A percentile compares a stretch with the other conserved stretches of the same genome.
phyloP scores from a whole-genome alignment of 1,140 invertebrate genomes.

The Pseudomyrmex flavicornis region DNA sequence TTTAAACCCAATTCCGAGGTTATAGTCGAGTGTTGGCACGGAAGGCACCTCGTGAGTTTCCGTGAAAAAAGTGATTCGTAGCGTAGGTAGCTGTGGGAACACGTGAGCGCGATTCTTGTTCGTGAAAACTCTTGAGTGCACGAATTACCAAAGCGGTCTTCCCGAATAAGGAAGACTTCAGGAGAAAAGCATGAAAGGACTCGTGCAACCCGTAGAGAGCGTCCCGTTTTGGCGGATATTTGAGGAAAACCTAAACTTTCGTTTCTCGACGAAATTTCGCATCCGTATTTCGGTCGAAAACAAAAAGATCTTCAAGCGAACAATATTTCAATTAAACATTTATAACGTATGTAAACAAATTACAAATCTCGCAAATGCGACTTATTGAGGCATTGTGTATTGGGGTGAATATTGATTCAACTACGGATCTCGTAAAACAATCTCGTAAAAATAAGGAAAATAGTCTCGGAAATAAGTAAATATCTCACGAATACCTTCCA shows the following conservation, averaged over 20 bases:
- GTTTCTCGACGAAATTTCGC: background rate
- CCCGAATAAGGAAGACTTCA: background rate
- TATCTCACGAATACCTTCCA: slow-evolving; percentile 60
- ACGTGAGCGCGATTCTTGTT: slow-evolving; percentile 28
- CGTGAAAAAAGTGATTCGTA: slow-evolving; percentile 43
- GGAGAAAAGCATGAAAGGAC: slow-evolving; percentile 23
- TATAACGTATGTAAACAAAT: too few species aligned
- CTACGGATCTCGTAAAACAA: slow-evolving; percentile 31
- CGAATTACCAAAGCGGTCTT: slow-evolving; percentile 34
- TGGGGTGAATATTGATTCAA: slow-evolving; percentile 45
- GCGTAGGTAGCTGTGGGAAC: background rate
- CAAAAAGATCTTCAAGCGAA: too few species aligned
- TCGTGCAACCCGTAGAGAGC: background rate
- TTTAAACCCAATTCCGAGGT: slow-evolving; percentile 80
- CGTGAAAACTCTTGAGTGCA: slow-evolving; percentile 16
- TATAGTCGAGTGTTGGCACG: slow-evolving; percentile 59
- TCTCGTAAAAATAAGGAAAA: slow-evolving; percentile 65
- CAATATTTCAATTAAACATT: too few species aligned
- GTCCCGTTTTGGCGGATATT: slow-evolving; percentile 10
- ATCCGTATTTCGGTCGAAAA: too few species aligned
- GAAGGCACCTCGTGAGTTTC: background rate
- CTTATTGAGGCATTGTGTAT: too few species aligned
- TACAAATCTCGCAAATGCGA: too few species aligned
- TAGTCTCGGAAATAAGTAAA: slow-evolving; percentile 55
- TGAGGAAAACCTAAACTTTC: background rate